Base-by-base conservation (phyloP, 2,113 vertebrate genomes). In the Bucco capensis region DNA sequence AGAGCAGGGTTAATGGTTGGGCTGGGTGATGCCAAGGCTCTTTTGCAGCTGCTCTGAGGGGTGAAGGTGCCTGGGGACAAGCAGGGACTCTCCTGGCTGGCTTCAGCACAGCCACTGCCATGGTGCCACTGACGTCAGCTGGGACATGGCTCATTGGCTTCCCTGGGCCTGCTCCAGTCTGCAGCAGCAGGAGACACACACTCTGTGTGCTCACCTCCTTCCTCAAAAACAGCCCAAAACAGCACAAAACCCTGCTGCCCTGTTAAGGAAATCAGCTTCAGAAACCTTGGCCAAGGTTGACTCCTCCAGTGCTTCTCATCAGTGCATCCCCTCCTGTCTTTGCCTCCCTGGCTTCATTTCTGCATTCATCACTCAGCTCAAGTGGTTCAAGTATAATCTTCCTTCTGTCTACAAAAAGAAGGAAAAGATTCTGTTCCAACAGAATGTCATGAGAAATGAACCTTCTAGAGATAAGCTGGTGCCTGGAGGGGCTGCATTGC, bases 401-500 rank as follows among this genome's bases (percentile, higher is more conserved):
- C 73, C 5, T 8, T 75, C 70, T 86, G 70, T 89, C 83, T 95
- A 88, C 60, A 77, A 35, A 87, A 86, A 81, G 37, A 78, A 25
- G 56, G 67, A 86, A 80, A 87, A 74, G 10, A 40, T 64, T 79
- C 82, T 61, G 11, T 81, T 94, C 83, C 66, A 86, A 84, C 37
- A 42, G 74, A 88, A 81, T 74, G 33, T 37, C 83, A 90, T 86
- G 86, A 91, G 91, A 90, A 93, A 53, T 46, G 11, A 83, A 28
- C 71, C 67, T 74, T 83, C 78, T 65, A 64, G 38, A 65, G 86
- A 72, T 67, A 91, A 81, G 19, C 53, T 81, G 44, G 38, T 57
- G 4, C 2, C 49, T 75, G 37, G 28, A 92, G 64, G 81, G 38
- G 27, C 2, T 80, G 70, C 73, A 24, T 40, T 70, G 86, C 54